Evolutionary conservation across 1,140 invertebrate genomes (phyloP).

Genomic region (Pygmarrhopalites habei): DNA sequence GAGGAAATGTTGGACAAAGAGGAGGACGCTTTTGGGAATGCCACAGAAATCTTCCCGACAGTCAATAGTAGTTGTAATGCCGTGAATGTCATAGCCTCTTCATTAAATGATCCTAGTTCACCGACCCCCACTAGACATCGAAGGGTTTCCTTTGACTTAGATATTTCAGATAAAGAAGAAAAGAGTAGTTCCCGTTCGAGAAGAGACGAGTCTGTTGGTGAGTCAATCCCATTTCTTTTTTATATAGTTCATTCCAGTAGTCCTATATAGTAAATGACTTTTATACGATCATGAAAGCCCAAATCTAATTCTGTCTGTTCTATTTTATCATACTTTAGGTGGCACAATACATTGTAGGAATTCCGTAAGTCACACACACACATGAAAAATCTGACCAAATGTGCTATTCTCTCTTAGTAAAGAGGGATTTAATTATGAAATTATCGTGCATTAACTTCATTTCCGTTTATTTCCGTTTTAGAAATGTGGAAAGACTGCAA

Average conservation of each 20-base stretch:
- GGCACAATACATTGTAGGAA: conserved; percentile 38
- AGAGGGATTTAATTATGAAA: too few relatives aligned
- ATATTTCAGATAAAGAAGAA: conserved; percentile 37
- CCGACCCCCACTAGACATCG: conserved; percentile 34
- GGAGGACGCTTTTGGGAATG: conserved; percentile 21
- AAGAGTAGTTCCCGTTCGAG: conserved; percentile 37
- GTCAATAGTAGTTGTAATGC: neutral
- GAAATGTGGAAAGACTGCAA: conserved; percentile 37
- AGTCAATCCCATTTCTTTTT: conserved; percentile 9
- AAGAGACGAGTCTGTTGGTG: conserved; percentile 33
- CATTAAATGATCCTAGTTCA: conserved; percentile 26
- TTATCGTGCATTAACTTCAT: too few relatives aligned
- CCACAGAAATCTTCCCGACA: conserved; percentile 11
- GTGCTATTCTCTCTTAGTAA: too few relatives aligned
- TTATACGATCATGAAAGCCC: neutral
- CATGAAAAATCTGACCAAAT: too few relatives aligned
- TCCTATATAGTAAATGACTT: too few relatives aligned
- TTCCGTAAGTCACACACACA: too few relatives aligned
- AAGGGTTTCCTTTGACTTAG: conserved; percentile 38
- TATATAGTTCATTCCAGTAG: neutral
- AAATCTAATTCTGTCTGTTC: conserved; percentile 1
- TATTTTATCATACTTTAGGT: conserved; percentile 8
- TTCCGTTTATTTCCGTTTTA: too few relatives aligned
- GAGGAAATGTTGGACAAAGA: conserved; percentile 4
- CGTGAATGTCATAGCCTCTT: conserved; percentile 1